Evolutionary conservation across 2,888 invertebrate species (phyloP).

Genomic region (Drosophila affinis): DNA sequence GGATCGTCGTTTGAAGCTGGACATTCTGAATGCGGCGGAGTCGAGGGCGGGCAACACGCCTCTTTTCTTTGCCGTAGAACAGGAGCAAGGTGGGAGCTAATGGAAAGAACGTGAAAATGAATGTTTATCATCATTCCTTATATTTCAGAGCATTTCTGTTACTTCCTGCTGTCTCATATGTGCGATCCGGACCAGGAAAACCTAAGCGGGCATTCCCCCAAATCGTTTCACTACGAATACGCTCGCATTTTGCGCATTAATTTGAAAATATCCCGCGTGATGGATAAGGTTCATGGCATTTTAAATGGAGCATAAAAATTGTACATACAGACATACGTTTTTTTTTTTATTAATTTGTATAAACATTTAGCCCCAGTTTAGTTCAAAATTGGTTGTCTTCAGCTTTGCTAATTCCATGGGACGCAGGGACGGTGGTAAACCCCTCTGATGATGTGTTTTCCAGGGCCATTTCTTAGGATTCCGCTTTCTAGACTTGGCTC

Average conservation of each 20-base stretch:
- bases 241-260: conserved; percentile 69
- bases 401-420: conserved; percentile 35
- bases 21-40: conserved; percentile 76
- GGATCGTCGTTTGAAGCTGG: conserved; percentile 51
- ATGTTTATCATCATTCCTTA: not conserved
- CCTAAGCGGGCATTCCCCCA: conserved; percentile 77
- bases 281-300: conserved; percentile 70
- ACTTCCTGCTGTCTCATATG: conserved; percentile 79
- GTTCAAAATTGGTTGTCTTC: conserved; percentile 31
- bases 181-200: conserved; percentile 80
- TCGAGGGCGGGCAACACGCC: conserved; percentile 76
- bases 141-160: conserved; percentile 77
- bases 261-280: conserved; percentile 69
- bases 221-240: conserved; percentile 73
- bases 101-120: not conserved
- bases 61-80: conserved; percentile 79
- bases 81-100: conserved; percentile 65
- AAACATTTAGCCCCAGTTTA: conserved; percentile 47
- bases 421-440: conserved; percentile 53
- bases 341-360: conserved; percentile 1
- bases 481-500: conserved; percentile 18
- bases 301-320: conserved; percentile 48
- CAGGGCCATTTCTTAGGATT: conserved; percentile 27
- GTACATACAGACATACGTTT: not conserved
- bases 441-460: conserved; percentile 10